Evolutionary conservation across 2,888 invertebrate genomes (phyloP).

Genomic region (Perizoma flavofasciatum): DNA sequence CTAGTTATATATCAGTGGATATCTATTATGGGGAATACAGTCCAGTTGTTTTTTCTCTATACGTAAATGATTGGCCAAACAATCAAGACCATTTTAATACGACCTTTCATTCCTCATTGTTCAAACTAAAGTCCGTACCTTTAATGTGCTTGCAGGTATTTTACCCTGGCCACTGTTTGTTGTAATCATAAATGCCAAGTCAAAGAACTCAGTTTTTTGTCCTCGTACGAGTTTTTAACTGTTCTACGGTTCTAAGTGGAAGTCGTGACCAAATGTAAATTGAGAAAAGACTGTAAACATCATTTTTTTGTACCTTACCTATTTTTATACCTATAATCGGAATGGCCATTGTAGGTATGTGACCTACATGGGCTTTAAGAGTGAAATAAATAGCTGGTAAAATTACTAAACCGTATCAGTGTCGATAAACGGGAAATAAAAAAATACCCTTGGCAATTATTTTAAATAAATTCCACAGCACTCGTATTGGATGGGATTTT

Average conservation of each 20-base stretch:
- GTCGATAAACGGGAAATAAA: too few relatives aligned
- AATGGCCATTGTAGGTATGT: conserved; percentile 9
- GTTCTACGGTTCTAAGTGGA: conserved; percentile 36
- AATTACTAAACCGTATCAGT: background rate
- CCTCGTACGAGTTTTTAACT: conserved; percentile 36
- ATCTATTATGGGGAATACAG: too few relatives aligned
- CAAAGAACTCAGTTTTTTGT: conserved; percentile 51
- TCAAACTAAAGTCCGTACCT: conserved; percentile 3
- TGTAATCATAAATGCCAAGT: conserved; percentile 43
- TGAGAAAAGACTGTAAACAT: conserved; percentile 22
- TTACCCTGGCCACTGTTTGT: conserved; percentile 35
- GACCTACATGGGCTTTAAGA: conserved; percentile 7
- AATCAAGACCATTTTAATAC: conserved; percentile 1
- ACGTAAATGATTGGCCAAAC: conserved; percentile 1
- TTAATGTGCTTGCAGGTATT: conserved; percentile 18
- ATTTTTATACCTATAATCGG: background rate
- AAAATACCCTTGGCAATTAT: too few relatives aligned
- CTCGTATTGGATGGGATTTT: too few relatives aligned
- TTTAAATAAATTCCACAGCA: too few relatives aligned
- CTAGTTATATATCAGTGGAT: too few relatives aligned
- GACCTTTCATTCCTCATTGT: conserved; percentile 14
- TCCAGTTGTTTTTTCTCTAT: too few relatives aligned
- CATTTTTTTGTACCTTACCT: background rate
- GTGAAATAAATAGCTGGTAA: background rate
- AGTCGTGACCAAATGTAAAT: conserved; percentile 46